A percentile compares a stretch with the other conserved stretches of the same genome.
phyloP scores from a whole-genome alignment of 2,113 vertebrate genomes.

The Tautogolabrus adspersus region DNA sequence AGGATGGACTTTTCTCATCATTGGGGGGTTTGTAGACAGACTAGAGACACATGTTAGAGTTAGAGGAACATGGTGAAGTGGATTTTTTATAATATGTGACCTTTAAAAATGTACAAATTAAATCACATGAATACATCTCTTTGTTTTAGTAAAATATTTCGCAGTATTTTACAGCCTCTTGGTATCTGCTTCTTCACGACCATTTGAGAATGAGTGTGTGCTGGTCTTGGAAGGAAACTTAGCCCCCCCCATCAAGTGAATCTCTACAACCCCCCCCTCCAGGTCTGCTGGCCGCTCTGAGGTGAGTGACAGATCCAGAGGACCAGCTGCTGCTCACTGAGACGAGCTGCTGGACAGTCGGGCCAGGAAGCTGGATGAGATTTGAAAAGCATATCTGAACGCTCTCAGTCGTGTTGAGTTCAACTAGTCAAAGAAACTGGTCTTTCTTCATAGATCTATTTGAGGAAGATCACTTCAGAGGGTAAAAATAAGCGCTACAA shows the following conservation, averaged over 20 bases:
- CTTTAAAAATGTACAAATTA: no score
- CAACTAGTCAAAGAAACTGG: not conserved
- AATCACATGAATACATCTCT: no score
- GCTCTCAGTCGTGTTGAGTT: slow-evolving; percentile 15
- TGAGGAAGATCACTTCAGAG: not conserved
- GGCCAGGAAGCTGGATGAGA: slow-evolving; percentile 14
- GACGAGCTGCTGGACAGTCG: not conserved
- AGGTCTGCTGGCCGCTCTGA: slow-evolving; percentile 27
- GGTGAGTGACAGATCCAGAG: slow-evolving; percentile 70
- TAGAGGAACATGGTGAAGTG: no score
- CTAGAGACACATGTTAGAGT: no score
- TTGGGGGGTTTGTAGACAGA: no score
- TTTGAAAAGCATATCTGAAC: slow-evolving; percentile 22
- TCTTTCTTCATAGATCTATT: not conserved
- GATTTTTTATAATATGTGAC: no score
- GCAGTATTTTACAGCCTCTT: no score
- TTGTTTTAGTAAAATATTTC: no score
- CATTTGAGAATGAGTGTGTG: slow-evolving; percentile 32
- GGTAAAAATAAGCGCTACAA: slow-evolving; percentile 6
- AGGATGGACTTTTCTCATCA: no score
- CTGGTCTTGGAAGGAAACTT: slow-evolving; percentile 39
- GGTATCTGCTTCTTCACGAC: slow-evolving; percentile 27
- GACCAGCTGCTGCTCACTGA: slow-evolving; percentile 66
- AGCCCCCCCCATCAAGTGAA: slow-evolving; percentile 17
- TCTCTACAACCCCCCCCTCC: not conserved